Percentiles rank a stretch among this genome's conserved stretches.
These are phyloP conservation scores for Apolygus lucorum DNA, from an alignment of 1,140 invertebrate species.

Conservation along the genomic window DNA sequence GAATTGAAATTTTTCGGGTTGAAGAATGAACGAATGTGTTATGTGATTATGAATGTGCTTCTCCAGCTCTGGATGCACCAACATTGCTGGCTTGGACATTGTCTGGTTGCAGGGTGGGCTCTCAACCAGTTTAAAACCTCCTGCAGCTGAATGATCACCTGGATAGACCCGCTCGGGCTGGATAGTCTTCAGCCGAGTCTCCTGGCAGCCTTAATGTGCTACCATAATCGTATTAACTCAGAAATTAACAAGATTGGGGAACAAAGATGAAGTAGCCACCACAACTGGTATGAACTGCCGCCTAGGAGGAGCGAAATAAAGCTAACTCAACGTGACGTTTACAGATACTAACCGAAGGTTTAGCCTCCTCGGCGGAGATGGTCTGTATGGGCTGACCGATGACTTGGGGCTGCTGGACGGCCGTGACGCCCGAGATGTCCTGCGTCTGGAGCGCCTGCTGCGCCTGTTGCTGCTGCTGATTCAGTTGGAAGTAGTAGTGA, in stretches of 20 bases:
- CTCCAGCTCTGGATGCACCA: too few species aligned
- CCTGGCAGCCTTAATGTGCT: not conserved
- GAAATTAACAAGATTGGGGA: not conserved
- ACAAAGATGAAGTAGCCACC: not conserved
- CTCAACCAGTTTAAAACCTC: too few species aligned
- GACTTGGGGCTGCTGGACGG: too few species aligned
- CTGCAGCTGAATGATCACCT: too few species aligned
- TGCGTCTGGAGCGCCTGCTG: conserved; percentile 36
- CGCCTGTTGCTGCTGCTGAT: conserved; percentile 67
- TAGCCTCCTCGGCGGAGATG: conserved; percentile 51
- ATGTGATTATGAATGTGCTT: too few species aligned
- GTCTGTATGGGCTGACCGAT: conserved; percentile 53
- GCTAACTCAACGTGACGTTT: not conserved
- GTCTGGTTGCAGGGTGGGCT: too few species aligned
- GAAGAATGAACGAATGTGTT: too few species aligned
- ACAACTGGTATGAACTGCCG: not conserved
- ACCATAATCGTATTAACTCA: not conserved
- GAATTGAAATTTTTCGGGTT: too few species aligned
- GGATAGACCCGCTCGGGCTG: too few species aligned
- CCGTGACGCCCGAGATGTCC: conserved; percentile 33
- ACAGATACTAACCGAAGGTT: conserved; percentile 28
- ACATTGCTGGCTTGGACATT: too few species aligned
- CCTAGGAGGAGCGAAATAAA: not conserved
- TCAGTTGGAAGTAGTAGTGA: conserved; percentile 78
- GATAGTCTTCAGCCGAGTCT: too few species aligned